A percentile compares a stretch with the other conserved stretches of the same genome.
phyloP scores from a whole-genome alignment of 30 jellyfish, hydroid and myxozoan genomes.

The Clytia hemisphaerica region DNA sequence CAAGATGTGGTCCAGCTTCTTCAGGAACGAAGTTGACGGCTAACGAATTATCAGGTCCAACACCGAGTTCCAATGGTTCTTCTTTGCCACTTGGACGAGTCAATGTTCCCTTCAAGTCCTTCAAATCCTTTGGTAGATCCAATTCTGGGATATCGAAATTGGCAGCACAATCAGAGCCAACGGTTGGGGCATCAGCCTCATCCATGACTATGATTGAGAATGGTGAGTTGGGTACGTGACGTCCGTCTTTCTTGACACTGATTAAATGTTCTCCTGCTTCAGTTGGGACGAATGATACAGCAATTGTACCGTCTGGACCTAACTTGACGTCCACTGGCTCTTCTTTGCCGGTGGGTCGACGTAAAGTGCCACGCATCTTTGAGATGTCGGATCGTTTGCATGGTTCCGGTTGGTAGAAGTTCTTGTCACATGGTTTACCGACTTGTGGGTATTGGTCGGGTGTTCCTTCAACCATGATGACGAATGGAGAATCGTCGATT shows the following conservation, averaged over 20 bases:
- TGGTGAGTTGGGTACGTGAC: constrained; percentile 67
- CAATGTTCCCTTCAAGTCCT: constrained; percentile 17
- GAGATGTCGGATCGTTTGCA: neutral
- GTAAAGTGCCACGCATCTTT: neutral
- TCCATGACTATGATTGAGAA: constrained; percentile 63
- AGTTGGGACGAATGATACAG: constrained; percentile 86
- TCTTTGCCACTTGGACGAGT: constrained; percentile 33
- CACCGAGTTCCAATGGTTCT: constrained; percentile 25
- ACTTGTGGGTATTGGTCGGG: constrained; percentile 11
- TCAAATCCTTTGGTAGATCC: constrained; percentile 36
- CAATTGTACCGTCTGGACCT: constrained; percentile 72
- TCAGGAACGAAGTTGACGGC: constrained; percentile 32
- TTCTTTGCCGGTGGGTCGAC: constrained; percentile 67
- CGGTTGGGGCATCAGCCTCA: constrained; percentile 76
- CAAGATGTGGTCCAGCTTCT: constrained; percentile 59
- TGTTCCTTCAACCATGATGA: constrained; percentile 13
- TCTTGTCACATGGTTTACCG: constrained; percentile 26
- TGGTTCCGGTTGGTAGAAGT: constrained; percentile 17
- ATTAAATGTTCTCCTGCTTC: constrained; percentile 94
- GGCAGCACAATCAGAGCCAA: constrained; percentile 85
- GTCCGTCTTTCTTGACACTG: constrained; percentile 80
- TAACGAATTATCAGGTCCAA: constrained; percentile 22
- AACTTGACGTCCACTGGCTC: constrained; percentile 73
- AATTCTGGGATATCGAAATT: constrained; percentile 62
- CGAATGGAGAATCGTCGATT: constrained; percentile 30